Evolutionary conservation across 2,888 invertebrate genomes (phyloP).

Genomic region (Netelia melanura): DNA sequence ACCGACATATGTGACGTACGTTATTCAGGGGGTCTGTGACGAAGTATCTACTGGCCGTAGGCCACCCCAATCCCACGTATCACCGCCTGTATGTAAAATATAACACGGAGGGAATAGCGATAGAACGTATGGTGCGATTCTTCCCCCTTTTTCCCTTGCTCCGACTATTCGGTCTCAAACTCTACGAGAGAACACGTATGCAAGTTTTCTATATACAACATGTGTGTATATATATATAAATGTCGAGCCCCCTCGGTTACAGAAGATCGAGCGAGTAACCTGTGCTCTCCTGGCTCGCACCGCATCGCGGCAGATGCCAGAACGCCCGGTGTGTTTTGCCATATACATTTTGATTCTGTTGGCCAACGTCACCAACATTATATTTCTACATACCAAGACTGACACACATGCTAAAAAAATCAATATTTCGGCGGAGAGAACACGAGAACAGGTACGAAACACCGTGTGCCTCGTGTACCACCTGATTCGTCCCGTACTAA

Average conservation of each 20-base stretch:
- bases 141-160: conserved; percentile 3
- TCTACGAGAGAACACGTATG: conserved; percentile 19
- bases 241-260: conserved; percentile 38
- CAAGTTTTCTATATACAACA: background rate
- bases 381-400: conserved; percentile 37
- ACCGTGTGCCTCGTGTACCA: conserved; percentile 34
- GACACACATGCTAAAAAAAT: conserved; percentile 75
- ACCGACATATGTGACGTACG: conserved; percentile 61
- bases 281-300: conserved; percentile 62
- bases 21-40: conserved; percentile 44
- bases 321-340: conserved; percentile 69
- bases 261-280: conserved; percentile 65
- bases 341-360: conserved; percentile 65
- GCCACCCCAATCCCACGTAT: conserved; percentile 48
- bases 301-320: conserved; percentile 76
- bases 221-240: background rate
- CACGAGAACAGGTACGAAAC: conserved; percentile 47
- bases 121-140: conserved; percentile 26
- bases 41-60: conserved; percentile 39
- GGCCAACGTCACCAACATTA: conserved; percentile 26
- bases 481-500: conserved; percentile 57
- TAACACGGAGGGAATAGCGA: conserved; percentile 3
- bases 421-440: conserved; percentile 76
- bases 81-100: background rate
- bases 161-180: background rate